These are phyloP conservation scores for Notiomystis cincta DNA, from an alignment of 2,113 vertebrate species.

Conservation along the genomic window DNA sequence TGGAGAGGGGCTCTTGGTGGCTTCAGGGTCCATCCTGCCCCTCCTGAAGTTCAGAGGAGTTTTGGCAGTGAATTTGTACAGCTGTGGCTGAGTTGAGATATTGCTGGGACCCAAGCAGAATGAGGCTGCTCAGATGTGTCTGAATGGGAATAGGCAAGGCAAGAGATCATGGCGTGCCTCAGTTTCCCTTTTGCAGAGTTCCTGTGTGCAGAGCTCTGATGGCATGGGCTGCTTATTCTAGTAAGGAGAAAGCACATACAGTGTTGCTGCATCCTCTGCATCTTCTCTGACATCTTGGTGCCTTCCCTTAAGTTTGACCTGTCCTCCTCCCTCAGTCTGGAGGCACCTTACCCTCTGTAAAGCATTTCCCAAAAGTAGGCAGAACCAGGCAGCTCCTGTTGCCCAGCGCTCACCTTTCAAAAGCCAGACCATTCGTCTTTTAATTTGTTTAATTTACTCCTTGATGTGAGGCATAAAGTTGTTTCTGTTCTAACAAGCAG, in stretches of 20 bases:
- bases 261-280: neutral
- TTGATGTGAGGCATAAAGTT: neutral
- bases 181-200: neutral
- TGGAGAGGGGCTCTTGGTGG: neutral
- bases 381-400: neutral
- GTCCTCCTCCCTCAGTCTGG: accelerated
- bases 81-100: neutral
- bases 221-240: neutral
- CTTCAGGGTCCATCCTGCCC: neutral
- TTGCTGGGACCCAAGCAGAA: neutral
- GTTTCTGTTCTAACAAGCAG: neutral
- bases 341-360: neutral
- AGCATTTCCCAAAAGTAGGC: neutral
- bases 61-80: neutral
- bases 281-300: neutral
- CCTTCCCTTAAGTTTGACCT: neutral
- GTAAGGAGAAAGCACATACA: neutral
- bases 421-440: neutral
- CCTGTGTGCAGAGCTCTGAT: neutral
- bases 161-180: neutral
- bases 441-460: neutral
- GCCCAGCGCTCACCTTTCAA: neutral
- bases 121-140: neutral
- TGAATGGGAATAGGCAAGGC: neutral
- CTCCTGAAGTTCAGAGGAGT: neutral